Conservation (phyloP, 2,113 vertebrate species). For the Hipposideros armiger region DNA sequence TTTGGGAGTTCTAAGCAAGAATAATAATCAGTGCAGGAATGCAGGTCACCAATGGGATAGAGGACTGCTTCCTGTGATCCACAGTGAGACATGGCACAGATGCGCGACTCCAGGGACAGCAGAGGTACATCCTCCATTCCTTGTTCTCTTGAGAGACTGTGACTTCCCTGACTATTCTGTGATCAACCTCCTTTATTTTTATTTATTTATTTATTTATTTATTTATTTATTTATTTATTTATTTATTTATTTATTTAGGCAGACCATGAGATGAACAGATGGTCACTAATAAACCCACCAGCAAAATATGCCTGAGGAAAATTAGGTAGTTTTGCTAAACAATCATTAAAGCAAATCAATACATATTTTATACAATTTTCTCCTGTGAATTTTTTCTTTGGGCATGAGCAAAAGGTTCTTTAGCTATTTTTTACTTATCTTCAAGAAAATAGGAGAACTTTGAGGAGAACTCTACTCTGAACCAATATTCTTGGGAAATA, state of each 20-base stretch:
- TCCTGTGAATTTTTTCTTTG: constrained; percentile 28
- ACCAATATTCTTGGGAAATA: background rate
- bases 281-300: background rate
- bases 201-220: background rate
- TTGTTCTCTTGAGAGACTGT: background rate
- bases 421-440: background rate
- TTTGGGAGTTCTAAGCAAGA: constrained; percentile 20
- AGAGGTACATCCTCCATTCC: accelerated
- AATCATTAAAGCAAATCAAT: background rate
- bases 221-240: background rate
- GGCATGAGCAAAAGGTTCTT: constrained; percentile 42
- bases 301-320: background rate
- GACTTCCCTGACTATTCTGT: background rate
- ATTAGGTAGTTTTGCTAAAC: background rate
- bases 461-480: constrained; percentile 21
- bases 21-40: background rate
- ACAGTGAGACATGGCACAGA: background rate
- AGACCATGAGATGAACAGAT: background rate
- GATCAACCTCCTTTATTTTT: background rate
- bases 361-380: constrained; percentile 7
- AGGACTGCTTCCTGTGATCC: background rate
- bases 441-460: background rate
- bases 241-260: background rate
- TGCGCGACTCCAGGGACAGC: accelerated
- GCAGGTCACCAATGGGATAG: accelerated